Evolutionary conservation across 2,797 vertebrate genomes (phyloP).

Genomic region (Sebastes paucispinis): DNA sequence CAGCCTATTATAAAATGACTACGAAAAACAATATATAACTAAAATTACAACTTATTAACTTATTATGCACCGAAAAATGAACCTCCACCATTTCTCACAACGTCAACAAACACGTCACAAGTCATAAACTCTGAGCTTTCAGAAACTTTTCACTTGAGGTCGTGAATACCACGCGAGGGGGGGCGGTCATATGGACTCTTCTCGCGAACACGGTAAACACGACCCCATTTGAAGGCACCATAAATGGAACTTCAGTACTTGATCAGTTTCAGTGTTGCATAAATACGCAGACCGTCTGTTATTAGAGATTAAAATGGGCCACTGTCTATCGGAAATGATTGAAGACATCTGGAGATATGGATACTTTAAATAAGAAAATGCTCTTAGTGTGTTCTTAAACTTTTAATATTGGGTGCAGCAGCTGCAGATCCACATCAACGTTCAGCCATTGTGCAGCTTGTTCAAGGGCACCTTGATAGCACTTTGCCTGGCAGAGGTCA

Average conservation of each 20-base stretch:
- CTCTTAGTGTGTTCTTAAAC: neutral
- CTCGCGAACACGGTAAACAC: no score
- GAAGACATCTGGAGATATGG: neutral
- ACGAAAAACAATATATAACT: no score
- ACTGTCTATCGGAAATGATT: neutral
- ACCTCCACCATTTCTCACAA: no score
- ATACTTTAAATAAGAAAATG: neutral
- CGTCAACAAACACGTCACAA: no score
- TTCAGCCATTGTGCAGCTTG: neutral
- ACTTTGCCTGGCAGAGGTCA: neutral
- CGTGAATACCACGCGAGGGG: no score
- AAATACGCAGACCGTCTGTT: neutral
- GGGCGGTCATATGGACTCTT: no score
- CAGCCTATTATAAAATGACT: no score
- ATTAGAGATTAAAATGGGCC: neutral
- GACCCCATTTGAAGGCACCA: no score
- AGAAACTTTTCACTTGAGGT: no score
- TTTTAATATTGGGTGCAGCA: neutral
- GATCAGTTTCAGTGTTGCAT: neutral
- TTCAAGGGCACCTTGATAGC: neutral
- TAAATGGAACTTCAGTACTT: neutral
- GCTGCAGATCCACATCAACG: neutral
- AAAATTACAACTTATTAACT: no score
- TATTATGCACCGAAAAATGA: no score
- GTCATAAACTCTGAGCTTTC: no score